These are phyloP conservation scores for Chionoecetes opilio DNA, from an alignment of 1,140 invertebrate genomes.

Conservation along the genomic window DNA sequence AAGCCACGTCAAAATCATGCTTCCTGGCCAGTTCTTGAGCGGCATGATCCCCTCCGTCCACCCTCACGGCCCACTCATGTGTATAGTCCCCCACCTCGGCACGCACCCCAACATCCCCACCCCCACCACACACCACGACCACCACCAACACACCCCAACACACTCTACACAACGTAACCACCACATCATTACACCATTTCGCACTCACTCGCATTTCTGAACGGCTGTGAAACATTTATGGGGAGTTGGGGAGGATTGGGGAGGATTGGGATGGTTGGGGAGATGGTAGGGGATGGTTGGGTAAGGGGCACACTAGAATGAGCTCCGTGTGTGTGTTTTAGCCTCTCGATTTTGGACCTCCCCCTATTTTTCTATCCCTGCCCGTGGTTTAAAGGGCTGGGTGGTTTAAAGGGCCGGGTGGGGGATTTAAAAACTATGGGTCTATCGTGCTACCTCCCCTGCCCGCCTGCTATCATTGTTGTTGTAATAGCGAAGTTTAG, in stretches of 20 bases:
- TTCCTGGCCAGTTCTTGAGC: conserved; percentile 75
- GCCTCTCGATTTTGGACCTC: too few species aligned
- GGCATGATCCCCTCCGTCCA: conserved; percentile 69
- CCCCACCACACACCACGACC: conserved; percentile 47
- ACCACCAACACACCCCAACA: conserved; percentile 50
- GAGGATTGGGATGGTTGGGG: too few species aligned
- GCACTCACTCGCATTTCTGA: conserved; percentile 5
- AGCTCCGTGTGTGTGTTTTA: neutral
- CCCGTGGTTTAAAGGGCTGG: neutral
- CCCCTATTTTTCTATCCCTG: neutral
- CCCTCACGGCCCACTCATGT: conserved; percentile 68
- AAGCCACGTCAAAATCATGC: conserved; percentile 80
- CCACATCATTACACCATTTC: neutral
- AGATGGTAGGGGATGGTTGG: neutral
- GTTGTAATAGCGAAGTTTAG: conserved; percentile 21
- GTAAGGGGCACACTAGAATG: neutral
- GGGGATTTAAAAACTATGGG: neutral
- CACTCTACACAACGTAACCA: conserved; percentile 46
- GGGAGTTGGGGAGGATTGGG: neutral
- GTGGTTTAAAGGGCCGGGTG: neutral
- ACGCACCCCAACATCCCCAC: conserved; percentile 5
- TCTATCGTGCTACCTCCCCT: neutral
- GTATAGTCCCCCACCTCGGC: conserved; percentile 73
- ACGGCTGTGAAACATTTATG: conserved; percentile 22
- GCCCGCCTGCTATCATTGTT: conserved; percentile 45